These are phyloP conservation scores for Cryptoprocta ferox DNA, from an alignment of 2,797 vertebrate genomes.

Conservation along the genomic window DNA sequence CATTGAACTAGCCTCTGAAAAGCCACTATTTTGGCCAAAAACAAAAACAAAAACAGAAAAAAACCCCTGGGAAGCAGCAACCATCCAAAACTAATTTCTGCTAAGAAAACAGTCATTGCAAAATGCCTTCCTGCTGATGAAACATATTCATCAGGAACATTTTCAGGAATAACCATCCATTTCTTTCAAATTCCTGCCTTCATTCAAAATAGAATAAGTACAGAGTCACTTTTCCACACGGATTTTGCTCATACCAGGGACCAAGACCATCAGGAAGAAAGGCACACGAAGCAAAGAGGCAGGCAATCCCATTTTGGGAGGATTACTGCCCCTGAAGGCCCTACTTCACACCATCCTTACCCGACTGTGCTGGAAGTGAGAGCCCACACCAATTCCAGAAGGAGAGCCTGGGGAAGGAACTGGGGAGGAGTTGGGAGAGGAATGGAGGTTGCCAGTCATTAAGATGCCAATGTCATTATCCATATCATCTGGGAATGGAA, in stretches of 20 bases:
- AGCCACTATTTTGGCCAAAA: constrained; percentile 78
- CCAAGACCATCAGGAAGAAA: background rate
- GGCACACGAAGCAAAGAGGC: background rate
- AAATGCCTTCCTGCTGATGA: constrained; percentile 56
- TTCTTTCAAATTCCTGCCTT: constrained; percentile 21
- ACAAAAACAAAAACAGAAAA: constrained; percentile 27
- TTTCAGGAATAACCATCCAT: background rate
- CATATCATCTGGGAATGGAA: constrained; percentile 93
- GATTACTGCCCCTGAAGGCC: background rate
- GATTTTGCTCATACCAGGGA: background rate
- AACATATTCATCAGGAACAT: constrained; percentile 11
- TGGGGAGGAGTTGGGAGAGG: constrained; percentile 96
- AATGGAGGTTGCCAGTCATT: constrained; percentile 97
- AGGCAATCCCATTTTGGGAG: background rate
- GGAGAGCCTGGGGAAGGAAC: constrained; percentile 96
- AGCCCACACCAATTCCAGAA: constrained; percentile 94
- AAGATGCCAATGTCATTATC: constrained; percentile 98
- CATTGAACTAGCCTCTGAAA: constrained; percentile 72
- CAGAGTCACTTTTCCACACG: background rate
- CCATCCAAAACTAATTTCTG: constrained; percentile 76
- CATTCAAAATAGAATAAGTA: background rate
- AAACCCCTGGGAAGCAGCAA: constrained; percentile 12
- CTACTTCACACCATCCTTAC: constrained; percentile 85
- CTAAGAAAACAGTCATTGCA: constrained; percentile 67
- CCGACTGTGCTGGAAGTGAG: constrained; percentile 95